phyloP scores from a whole-genome alignment of 2,888 invertebrate genomes.

The Seira ritae region DNA sequence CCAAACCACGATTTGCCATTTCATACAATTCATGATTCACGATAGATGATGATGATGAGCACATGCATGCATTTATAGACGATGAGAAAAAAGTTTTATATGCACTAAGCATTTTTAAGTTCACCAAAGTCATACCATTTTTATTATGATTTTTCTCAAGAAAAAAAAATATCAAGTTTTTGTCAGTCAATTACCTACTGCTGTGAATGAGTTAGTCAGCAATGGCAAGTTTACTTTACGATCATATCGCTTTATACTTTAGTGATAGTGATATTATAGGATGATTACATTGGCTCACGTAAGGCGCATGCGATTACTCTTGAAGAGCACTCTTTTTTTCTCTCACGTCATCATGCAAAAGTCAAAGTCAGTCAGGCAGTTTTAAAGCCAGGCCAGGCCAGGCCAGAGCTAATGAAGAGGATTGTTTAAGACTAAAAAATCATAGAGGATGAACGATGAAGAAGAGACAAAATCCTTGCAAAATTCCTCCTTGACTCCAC shows the following conservation, averaged over 20 bases:
- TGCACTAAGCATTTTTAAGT: neutral
- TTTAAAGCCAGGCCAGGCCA: neutral
- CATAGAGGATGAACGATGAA: neutral
- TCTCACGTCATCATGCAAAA: neutral
- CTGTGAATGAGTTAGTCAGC: constrained; percentile 16
- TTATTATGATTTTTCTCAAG: neutral
- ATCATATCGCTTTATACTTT: too few relatives aligned
- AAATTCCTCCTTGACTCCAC: constrained; percentile 2
- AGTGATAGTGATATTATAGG: too few relatives aligned
- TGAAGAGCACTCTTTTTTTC: neutral
- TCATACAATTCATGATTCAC: too few relatives aligned
- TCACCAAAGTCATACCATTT: neutral
- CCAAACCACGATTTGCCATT: too few relatives aligned
- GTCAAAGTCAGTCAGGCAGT: neutral
- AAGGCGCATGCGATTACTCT: neutral
- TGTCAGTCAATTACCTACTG: constrained; percentile 11
- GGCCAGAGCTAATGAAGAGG: too few relatives aligned
- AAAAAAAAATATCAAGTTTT: constrained; percentile 4
- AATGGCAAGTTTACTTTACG: neutral
- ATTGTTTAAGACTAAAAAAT: neutral
- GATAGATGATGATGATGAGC: too few relatives aligned
- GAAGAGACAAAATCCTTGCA: neutral
- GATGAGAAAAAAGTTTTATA: too few relatives aligned
- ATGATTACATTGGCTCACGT: too few relatives aligned
- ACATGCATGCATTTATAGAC: too few relatives aligned